Base-by-base conservation (phyloP, 30 jellyfish, hydroid and myxozoan genomes). In the Aurelia coerulea region DNA sequence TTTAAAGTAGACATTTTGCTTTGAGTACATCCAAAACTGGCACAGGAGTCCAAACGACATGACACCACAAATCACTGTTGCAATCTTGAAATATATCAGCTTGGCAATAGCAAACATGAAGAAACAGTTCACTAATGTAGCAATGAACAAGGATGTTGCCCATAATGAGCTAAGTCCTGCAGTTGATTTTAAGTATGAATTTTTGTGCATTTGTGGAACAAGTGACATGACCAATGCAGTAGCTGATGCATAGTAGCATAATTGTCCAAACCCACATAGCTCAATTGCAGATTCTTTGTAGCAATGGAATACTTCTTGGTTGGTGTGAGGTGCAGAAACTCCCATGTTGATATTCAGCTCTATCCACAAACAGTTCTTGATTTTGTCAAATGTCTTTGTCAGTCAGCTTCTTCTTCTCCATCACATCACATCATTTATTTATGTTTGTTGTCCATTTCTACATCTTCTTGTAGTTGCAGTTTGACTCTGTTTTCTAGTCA, bases 11-110 rank as follows among this genome's bases (percentile, higher is more conserved):
- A 81, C 46, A 60, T 81, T 70, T 60, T 81, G 68, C 62, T 81
- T 81, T 4, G 91, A 81, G 62, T 81, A 81, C 78, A 81, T 66
- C 91, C 91, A 81, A n/a, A 81, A 68, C 76, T 81, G 91, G 54
- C 52, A 37, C 15, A 81, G 91, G 18, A 81, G 7, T 23, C 80
- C 73, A 17, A 54, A 51, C 12, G 80, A 56, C 0, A 70, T 46
- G 32, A 51, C 67, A 72, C 91, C 51, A 79, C 37, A 42, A 5
- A 81, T 33, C 7, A 68, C 15, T 3, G 84, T 15, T 11, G 69
- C 56, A 7, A 81, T 68, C 73, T 69, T 81, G 75, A 81, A 37
- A 19, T 81, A 81, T 12, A 81, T 81, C n/a, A 42, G 35, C 65
- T 59, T 52, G 37, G 68, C 52, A 53, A 81, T 81, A 5, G 70